Evolutionary conservation across 2,888 invertebrate species (phyloP).

Genomic region (Azorinus chamasolen): DNA sequence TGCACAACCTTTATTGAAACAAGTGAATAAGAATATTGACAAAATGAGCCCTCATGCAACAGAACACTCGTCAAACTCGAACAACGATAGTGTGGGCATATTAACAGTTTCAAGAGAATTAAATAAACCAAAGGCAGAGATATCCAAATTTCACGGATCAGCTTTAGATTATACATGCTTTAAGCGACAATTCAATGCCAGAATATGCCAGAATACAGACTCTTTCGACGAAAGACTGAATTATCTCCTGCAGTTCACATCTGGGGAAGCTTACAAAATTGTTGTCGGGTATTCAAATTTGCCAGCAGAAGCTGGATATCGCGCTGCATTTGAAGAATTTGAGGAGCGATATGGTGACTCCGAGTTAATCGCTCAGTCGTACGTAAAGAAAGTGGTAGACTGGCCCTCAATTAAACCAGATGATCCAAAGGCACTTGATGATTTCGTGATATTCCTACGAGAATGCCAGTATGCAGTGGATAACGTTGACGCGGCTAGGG

Average conservation of each 20-base stretch:
- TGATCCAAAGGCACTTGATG: conserved; percentile 31
- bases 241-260: conserved; percentile 31
- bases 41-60: too few relatives aligned
- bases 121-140: conserved; percentile 46
- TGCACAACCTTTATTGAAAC: too few relatives aligned
- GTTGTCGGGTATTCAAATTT: conserved; percentile 31
- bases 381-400: conserved; percentile 21
- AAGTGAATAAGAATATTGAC: too few relatives aligned
- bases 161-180: conserved; percentile 43
- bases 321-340: conserved; percentile 11
- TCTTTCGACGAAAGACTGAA: conserved; percentile 42
- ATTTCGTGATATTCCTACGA: conserved; percentile 35
- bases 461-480: conserved; percentile 42
- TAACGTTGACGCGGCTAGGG: conserved; percentile 13
- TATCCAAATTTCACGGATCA: conserved; percentile 31
- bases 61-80: too few relatives aligned
- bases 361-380: conserved; percentile 22
- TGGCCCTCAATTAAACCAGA: conserved; percentile 37
- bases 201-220: conserved; percentile 26
- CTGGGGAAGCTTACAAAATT: conserved; percentile 38
- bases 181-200: conserved; percentile 34
- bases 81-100: too few relatives aligned
- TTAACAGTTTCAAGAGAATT: conserved; percentile 3
- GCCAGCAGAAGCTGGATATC: conserved; percentile 3
- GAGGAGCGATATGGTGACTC: conserved; percentile 39